Evolutionary conservation across 2,113 vertebrate species (phyloP), one percentile per base, ranked within the genome.

Genomic region (Ailurus styani): DNA sequence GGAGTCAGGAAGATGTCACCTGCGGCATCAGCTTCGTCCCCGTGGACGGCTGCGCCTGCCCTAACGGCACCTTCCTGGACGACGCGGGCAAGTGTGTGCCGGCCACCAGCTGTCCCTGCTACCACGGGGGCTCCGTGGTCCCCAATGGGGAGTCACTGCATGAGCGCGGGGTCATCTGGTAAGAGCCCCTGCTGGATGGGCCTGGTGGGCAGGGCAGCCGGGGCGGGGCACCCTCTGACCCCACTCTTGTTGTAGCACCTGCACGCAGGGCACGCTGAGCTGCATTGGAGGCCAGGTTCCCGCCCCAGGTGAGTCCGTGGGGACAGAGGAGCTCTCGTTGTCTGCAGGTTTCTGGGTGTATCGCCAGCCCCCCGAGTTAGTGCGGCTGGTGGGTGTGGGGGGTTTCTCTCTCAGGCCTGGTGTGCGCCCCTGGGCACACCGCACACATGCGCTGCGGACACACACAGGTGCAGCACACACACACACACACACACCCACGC

Each of bases 21-120:
- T 99, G 99, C 70, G 87, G 1, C 17, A 85, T 99, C 18, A 85
- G 96, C 95, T 99, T 99, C 31, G 96, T 98, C 6, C 98, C 99
- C 0, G 98, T 99, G 83, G 99, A 99, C 0, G 99, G 99, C 17
- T 99, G 99, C 2, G 90, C 97, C 95, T 99, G 99, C 27, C 13
- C 96, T 1, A 37, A 98, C 0, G 98, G 98, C 94, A 99, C 98
- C 34, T 99, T 98, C 93, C 94, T 99, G 98, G 99, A 99, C 6
- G 98, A 99, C 2, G 82, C 34, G 17, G 99, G 99, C 79, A 98
- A 97, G 96, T 99, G 99, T 66, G 98, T 99, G 37, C 97, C 98
- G 2, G 98, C 98, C 27, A 52, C 97, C 72, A 97, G 95, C 96
- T 99, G 99, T 77, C 99, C 99, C 77, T 99, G 99, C 92, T 99